Conservation (phyloP, 1,140 invertebrate species). For the Philotrypesis tridentata region DNA sequence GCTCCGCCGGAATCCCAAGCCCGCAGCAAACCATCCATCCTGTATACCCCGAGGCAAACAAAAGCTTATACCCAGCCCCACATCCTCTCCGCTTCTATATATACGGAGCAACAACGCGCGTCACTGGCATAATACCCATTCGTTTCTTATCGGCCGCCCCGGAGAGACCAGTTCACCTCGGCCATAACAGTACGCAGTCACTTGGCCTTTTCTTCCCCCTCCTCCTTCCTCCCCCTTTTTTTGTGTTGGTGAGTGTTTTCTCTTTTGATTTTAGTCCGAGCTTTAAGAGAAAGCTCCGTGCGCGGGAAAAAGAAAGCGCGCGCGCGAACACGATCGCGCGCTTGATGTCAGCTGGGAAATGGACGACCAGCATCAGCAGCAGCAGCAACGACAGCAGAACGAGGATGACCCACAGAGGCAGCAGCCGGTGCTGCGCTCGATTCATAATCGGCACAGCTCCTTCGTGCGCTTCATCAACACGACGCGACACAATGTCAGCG, state of each 20-base stretch:
- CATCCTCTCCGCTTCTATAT: not conserved
- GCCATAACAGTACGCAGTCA: not conserved
- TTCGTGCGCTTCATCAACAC: slow-evolving; percentile 82
- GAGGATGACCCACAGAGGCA: slow-evolving; percentile 20
- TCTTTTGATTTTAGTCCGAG: slow-evolving; percentile 46
- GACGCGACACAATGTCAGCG: slow-evolving; percentile 77
- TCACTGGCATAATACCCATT: not conserved
- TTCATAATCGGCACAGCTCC: slow-evolving; percentile 71
- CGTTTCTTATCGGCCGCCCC: not conserved
- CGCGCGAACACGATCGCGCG: not conserved
- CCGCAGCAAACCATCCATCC: not conserved
- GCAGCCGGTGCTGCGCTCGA: slow-evolving; percentile 64
- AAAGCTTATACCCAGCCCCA: not conserved
- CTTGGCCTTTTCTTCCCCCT: slow-evolving; percentile 4
- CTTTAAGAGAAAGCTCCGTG: not conserved
- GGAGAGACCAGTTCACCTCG: not conserved
- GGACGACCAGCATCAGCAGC: slow-evolving; percentile 22
- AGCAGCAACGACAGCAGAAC: too few relatives aligned
- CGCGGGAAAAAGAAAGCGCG: not conserved
- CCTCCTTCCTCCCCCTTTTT: too few relatives aligned
- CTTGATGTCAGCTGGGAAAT: slow-evolving; percentile 12
- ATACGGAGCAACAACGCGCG: not conserved
- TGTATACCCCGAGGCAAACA: not conserved
- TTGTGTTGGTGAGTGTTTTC: too few relatives aligned
- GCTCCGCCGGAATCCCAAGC: not conserved